Percentiles rank a stretch among this genome's conserved stretches.
Conservation (phyloP, 2,113 vertebrate genomes). For the Myodes glareolus region DNA sequence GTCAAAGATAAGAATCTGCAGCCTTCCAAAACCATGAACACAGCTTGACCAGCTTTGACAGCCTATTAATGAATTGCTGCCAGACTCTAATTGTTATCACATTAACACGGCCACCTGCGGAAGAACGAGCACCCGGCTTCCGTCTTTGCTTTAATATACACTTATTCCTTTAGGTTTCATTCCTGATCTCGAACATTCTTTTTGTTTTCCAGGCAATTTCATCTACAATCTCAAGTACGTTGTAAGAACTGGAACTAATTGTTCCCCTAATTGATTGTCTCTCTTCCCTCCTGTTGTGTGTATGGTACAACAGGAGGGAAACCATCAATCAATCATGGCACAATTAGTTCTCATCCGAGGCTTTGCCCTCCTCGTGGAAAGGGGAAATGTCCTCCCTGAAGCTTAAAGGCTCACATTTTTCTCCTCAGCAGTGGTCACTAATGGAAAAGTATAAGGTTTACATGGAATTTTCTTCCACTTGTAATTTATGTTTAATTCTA, state of each 20-base stretch:
- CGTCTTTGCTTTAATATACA: slow-evolving; percentile 62
- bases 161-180: slow-evolving; percentile 74
- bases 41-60: slow-evolving; percentile 72
- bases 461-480: neutral
- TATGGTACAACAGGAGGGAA: slow-evolving; percentile 73
- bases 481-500: slow-evolving; percentile 47
- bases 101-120: slow-evolving; percentile 59
- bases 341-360: slow-evolving; percentile 81
- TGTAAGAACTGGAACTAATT: slow-evolving; percentile 83
- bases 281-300: slow-evolving; percentile 77
- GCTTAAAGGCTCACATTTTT: slow-evolving; percentile 58
- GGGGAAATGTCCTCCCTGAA: slow-evolving; percentile 64
- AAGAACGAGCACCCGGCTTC: slow-evolving; percentile 18
- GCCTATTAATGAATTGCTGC: slow-evolving; percentile 77
- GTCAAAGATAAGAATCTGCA: slow-evolving; percentile 67
- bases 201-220: slow-evolving; percentile 79
- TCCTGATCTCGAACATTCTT: slow-evolving; percentile 55
- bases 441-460: neutral
- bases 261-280: slow-evolving; percentile 79
- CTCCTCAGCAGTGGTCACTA: neutral
- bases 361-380: slow-evolving; percentile 65
- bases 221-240: slow-evolving; percentile 74
- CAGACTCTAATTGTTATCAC: slow-evolving; percentile 75
- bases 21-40: slow-evolving; percentile 47
- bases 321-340: slow-evolving; percentile 81